These are phyloP conservation scores for Incurvaria masculella DNA, from an alignment of 2,888 invertebrate species.

Conservation along the genomic window DNA sequence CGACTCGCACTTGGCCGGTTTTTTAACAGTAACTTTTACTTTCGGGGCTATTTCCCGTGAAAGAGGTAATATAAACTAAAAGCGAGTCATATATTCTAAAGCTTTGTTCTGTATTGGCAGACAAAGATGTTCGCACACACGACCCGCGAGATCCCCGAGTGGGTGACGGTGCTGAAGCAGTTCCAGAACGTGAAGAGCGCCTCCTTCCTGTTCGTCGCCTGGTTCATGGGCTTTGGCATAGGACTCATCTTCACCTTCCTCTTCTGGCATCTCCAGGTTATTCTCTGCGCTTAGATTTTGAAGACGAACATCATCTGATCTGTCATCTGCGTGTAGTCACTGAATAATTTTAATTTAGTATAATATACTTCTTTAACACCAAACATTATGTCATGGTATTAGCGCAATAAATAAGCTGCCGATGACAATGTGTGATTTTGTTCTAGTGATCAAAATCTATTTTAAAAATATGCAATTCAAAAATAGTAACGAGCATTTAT, in stretches of 20 bases:
- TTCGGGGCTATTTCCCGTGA: no score
- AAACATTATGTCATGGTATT: no score
- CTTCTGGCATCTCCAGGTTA: slow-evolving; percentile 97
- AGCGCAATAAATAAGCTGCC: no score
- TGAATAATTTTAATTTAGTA: no score
- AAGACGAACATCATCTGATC: slow-evolving; percentile 91
- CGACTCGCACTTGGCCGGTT: no score
- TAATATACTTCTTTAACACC: no score
- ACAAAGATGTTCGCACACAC: slow-evolving; percentile 93
- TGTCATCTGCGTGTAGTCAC: no score
- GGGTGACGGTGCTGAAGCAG: slow-evolving; percentile 87
- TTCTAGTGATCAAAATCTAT: neutral
- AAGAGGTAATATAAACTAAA: no score
- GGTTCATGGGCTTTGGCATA: slow-evolving; percentile 99
- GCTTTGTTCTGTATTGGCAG: slow-evolving; percentile 40
- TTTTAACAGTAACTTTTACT: no score
- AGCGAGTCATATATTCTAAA: no score
- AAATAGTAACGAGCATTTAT: neutral
- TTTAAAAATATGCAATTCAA: neutral
- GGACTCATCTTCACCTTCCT: slow-evolving; percentile 98
- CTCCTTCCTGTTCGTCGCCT: slow-evolving; percentile 92
- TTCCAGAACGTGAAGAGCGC: slow-evolving; percentile 89
- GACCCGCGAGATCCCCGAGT: slow-evolving; percentile 87
- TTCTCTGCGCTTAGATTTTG: slow-evolving; percentile 85
- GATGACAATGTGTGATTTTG: no score